Base-by-base conservation (phyloP, 2,113 vertebrate species). In the Anguilla rostrata region DNA sequence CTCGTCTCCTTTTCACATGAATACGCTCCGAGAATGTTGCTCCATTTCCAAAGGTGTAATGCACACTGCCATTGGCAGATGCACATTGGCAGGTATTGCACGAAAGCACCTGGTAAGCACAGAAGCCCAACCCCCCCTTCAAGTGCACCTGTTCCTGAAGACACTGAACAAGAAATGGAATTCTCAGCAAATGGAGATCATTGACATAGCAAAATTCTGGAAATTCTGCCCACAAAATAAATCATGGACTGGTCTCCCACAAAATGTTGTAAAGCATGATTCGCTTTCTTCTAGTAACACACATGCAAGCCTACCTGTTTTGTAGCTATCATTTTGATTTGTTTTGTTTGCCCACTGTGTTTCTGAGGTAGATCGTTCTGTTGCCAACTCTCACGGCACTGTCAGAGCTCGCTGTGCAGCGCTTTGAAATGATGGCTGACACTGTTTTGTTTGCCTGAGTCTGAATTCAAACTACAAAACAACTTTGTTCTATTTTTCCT, bases 371-470 rank as follows among this genome's bases (percentile, higher is more conserved):
- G 9, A 75, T 75, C 71, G 34, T 34, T 12, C 22, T 20, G 20
- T 66, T 26, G 18, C 60, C 60, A 26, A 9, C 26, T 75, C 26
- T 75, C 26, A 34, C n/a, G 8, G 22, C 5, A 34, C 34, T 75
- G 20, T 75, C 71, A 29, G 9, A 2, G 71, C 71, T 26, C 5
- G 4, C 22, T 26, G 22, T 66, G 60, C 60, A 66, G 22, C 3
- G 20, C 60, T 22, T 20, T 66, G 60, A 26, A n/a, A 49, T 29
- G 86, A 83, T 71, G 34, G 60, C 43, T 3, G 34, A 46, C 12
- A 39, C 84, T 86, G 78, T 89, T 91, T 88, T 88, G 86, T 88
- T 90, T 89, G 39, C 6, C 22, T 81, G 18, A 81, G 20, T 81
- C 20, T 81, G 41, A 82, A 86, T 63, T 15, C 40, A 82, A 81